A percentile compares a stretch with the other conserved stretches of the same genome.
Evolutionary conservation across 92 coral and sea anemone genomes (phyloP).

Genomic region (Palythoa grandiflora): DNA sequence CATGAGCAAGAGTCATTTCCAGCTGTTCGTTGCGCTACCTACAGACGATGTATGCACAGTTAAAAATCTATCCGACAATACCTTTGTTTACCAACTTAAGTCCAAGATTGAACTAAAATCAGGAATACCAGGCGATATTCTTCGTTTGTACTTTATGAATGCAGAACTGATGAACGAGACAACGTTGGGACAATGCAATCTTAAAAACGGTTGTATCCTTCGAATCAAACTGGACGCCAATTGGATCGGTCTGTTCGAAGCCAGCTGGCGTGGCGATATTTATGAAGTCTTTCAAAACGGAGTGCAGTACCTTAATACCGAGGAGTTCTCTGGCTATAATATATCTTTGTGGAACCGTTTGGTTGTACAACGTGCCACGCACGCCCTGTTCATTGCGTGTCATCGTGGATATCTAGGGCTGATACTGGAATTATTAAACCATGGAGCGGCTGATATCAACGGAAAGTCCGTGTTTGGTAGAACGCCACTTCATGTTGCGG

Average conservation of each 20-base stretch:
- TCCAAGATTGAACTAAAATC: conserved; percentile 88
- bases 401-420: conserved; percentile 95
- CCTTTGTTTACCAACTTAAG: conserved; percentile 82
- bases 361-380: conserved; percentile 89
- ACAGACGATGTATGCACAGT: conserved; percentile 86
- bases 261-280: conserved; percentile 94
- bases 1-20: conserved; percentile 45
- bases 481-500: conserved; percentile 87
- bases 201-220: conserved; percentile 88
- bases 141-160: conserved; percentile 90
- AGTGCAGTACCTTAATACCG: conserved; percentile 76
- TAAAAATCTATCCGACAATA: conserved; percentile 61
- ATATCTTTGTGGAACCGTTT: conserved; percentile 90
- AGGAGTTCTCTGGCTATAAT: conserved; percentile 72
- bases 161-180: conserved; percentile 69
- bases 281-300: conserved; percentile 96
- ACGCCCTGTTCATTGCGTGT: conserved; percentile 90
- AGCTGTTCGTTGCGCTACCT: conserved; percentile 86
- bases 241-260: conserved; percentile 84
- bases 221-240: conserved; percentile 83
- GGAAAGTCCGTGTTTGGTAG: conserved; percentile 91
- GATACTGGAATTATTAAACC: conserved; percentile 87
- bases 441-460: conserved; percentile 89
- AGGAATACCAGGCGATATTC: conserved; percentile 94
- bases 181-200: conserved; percentile 68